These are phyloP conservation scores for Minunthozetes semirufus DNA, from an alignment of 2,888 invertebrate genomes.

Conservation along the genomic window DNA sequence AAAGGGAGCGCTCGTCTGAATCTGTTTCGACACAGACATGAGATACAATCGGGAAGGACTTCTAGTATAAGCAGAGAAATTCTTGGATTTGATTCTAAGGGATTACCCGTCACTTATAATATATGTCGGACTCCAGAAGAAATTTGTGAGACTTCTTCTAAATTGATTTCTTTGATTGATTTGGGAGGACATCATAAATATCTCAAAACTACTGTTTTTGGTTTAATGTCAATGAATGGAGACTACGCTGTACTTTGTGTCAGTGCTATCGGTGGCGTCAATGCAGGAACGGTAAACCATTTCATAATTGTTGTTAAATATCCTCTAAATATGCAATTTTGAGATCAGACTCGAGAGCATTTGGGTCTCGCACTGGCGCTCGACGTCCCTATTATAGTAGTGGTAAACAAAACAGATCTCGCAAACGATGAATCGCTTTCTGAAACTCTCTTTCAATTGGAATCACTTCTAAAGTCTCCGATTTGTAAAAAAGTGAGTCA, in stretches of 20 bases:
- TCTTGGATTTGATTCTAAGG: conserved; percentile 72
- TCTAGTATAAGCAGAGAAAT: conserved; percentile 94
- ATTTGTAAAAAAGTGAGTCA: conserved; percentile 53
- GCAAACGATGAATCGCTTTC: conserved; percentile 52
- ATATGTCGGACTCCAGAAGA: conserved; percentile 51
- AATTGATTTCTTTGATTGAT: conserved; percentile 89
- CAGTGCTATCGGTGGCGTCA: conserved; percentile 66
- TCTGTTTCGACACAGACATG: conserved; percentile 81
- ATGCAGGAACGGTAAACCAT: conserved; percentile 56
- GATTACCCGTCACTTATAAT: conserved; percentile 44
- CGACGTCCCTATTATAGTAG: conserved; percentile 74
- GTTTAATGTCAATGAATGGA: conserved; percentile 70
- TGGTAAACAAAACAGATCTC: conserved; percentile 87
- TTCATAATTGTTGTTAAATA: background rate
- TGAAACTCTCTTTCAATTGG: conserved; percentile 52
- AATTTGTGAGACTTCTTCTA: conserved; percentile 84
- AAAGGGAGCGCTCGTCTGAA: conserved; percentile 82
- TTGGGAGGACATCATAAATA: conserved; percentile 94
- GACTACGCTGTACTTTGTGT: conserved; percentile 83
- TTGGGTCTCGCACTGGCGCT: conserved; percentile 58
- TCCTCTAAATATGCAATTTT: background rate
- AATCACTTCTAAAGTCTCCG: conserved; percentile 59
- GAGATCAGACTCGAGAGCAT: conserved; percentile 59
- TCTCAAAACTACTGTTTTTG: conserved; percentile 87
- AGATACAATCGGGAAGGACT: conserved; percentile 86